phyloP scores from a whole-genome alignment of 2,113 vertebrate genomes.

The Brachypodius melanocephalos region DNA sequence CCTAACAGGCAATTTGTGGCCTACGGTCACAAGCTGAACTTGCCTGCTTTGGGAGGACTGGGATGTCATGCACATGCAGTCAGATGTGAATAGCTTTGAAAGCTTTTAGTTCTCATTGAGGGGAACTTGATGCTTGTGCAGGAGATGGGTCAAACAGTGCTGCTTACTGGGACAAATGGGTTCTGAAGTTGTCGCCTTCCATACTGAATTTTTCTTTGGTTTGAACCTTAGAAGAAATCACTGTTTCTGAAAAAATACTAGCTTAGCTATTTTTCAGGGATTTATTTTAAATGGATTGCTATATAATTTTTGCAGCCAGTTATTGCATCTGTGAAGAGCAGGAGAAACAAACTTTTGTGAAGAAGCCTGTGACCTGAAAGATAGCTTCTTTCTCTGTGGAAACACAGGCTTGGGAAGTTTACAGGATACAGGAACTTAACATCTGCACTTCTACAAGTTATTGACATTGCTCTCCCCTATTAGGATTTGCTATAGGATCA shows the following conservation, averaged over 20 bases:
- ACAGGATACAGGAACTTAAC: neutral
- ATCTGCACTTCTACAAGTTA: neutral
- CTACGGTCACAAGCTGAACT: neutral
- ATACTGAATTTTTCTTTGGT: neutral
- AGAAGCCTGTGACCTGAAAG: neutral
- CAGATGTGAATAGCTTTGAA: neutral
- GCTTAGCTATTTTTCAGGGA: neutral
- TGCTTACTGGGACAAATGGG: neutral
- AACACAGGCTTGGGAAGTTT: neutral
- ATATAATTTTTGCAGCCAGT: neutral
- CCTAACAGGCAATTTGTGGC: neutral
- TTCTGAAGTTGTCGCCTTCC: neutral
- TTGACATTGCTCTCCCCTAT: rapidly evolving
- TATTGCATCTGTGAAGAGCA: neutral
- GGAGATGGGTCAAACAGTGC: neutral
- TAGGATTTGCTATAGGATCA: neutral
- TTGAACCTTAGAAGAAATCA: neutral
- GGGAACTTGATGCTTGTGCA: neutral
- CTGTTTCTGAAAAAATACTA: neutral
- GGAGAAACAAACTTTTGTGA: neutral
- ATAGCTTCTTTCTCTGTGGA: neutral
- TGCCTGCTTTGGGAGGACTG: neutral
- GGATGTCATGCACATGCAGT: neutral
- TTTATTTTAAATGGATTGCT: neutral
- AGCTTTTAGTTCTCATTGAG: neutral